Evolutionary conservation across 2,113 vertebrate species (phyloP), one percentile per base, ranked within the genome.

Genomic region (Muntiacus reevesi): DNA sequence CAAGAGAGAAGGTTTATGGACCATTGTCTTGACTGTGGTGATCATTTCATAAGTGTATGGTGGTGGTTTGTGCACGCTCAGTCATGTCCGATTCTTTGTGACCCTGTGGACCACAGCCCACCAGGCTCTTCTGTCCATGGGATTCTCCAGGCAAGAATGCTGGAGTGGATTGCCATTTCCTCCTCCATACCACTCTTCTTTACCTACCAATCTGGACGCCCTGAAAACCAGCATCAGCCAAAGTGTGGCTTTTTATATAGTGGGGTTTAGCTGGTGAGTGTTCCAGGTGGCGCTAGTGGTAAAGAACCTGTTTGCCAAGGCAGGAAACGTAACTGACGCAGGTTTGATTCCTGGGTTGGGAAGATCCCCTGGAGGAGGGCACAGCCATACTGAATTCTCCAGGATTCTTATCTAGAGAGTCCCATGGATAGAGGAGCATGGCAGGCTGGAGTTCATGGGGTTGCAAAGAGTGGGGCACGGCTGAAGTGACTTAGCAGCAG

Each of bases 291-390:
- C 2, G 67, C 67, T 40, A 21, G n/a, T 23, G n/a, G n/a, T 40
- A 40, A 71, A 23, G 67, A 40, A 12, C 19, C 36, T 40, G 67
- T 23, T 13, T 25, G 67, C n/a, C 67, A 12, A 40, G 1, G 67
- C 19, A 74, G n/a, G 36, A 74, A 36, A 40, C 11, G 0, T 40
- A 6, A 40, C n/a, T 2, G 36, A 13, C 12, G 19, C 5, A 40
- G 36, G 5, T 13, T 40, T 0, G 1, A 74, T 74, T 40, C 67
- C 67, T 40, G 67, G 36, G 21, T 40, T 23, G 67, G 67, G 21
- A 74, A 40, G 36, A 40, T 74, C 10, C 36, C 5, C 19, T 40
- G 67, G 36, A 40, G 36, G 67, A 74, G 67, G 21, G 19, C 36
- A 25, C 67, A 23, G n/a, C 67, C 23, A 21, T 6, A 6, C n/a